phyloP scores from a whole-genome alignment of 2,797 vertebrate species.

The Percopsis omiscomaycus region DNA sequence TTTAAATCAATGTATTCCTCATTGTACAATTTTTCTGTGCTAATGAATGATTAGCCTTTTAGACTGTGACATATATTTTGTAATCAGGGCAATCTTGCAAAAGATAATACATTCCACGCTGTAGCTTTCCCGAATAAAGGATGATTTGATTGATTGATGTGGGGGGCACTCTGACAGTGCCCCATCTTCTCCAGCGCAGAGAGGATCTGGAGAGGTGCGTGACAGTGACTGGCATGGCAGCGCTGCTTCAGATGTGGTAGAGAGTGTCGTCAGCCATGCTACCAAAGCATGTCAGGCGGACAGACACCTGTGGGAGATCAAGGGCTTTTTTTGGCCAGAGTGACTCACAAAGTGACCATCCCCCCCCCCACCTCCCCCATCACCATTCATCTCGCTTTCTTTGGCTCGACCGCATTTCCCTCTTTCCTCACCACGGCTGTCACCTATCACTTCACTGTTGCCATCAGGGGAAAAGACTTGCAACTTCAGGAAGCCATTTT shows the following conservation, averaged over 20 bases:
- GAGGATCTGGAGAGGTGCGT: neutral
- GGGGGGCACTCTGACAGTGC: slow-evolving; percentile 11
- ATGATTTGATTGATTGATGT: neutral
- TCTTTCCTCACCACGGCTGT: slow-evolving; percentile 31
- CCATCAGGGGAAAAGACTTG: slow-evolving; percentile 1
- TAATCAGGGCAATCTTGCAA: too few species aligned
- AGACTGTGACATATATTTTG: too few species aligned
- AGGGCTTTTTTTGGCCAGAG: slow-evolving; percentile 39
- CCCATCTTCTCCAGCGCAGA: neutral
- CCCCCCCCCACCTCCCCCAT: slow-evolving; percentile 7
- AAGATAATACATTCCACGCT: too few species aligned
- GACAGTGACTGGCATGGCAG: slow-evolving; percentile 8
- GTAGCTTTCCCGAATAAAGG: neutral
- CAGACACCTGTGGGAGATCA: slow-evolving; percentile 65
- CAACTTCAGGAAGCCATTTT: too few species aligned
- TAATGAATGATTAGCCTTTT: neutral
- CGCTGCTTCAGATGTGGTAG: slow-evolving; percentile 23
- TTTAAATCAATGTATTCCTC: too few species aligned
- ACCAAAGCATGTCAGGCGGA: slow-evolving; percentile 51
- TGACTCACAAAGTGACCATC: slow-evolving; percentile 39
- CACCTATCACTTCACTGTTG: slow-evolving; percentile 40
- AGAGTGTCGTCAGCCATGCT: slow-evolving; percentile 42
- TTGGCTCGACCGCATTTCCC: slow-evolving; percentile 26
- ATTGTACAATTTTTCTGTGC: slow-evolving; percentile 13
- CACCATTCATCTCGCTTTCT: slow-evolving; percentile 46